Conservation (phyloP, 2,888 invertebrate species). For the Pterobdella sp. region DNA sequence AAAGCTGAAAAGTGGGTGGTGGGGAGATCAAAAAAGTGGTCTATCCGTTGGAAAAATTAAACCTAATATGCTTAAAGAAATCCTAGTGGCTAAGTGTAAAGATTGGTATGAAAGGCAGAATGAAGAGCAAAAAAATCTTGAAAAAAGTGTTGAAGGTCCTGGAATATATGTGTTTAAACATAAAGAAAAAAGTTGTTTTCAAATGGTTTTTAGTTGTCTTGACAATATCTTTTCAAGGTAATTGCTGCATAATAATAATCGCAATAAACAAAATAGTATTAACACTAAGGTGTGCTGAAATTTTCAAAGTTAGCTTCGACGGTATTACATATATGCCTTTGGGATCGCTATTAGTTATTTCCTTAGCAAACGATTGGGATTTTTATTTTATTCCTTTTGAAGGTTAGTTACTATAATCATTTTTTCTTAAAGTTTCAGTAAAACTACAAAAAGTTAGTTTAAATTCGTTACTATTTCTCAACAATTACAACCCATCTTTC, state of each 20-base stretch:
- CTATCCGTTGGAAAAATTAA: constrained; percentile 40
- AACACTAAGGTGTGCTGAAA: constrained; percentile 29
- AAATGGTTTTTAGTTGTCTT: constrained; percentile 34
- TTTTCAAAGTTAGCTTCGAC: constrained; percentile 37
- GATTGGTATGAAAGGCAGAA: constrained; percentile 35
- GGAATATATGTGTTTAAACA: constrained; percentile 39
- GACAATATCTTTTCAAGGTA: constrained; percentile 35
- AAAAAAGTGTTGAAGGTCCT: constrained; percentile 34
- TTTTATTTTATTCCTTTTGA: constrained; percentile 38
- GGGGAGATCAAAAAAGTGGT: constrained; percentile 38
- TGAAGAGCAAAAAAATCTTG: neutral
- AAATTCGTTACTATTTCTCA: neutral
- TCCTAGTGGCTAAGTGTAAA: constrained; percentile 34
- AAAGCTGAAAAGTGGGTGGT: constrained; percentile 40
- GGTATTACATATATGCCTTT: constrained; percentile 32
- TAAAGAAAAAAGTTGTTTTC: constrained; percentile 38
- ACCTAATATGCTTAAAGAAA: constrained; percentile 33
- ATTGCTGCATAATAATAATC: neutral
- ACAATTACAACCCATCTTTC: neutral
- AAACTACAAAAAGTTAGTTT: neutral
- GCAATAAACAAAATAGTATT: constrained; percentile 17
- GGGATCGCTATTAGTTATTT: constrained; percentile 36
- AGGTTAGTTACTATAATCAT: neutral
- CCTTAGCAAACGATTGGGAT: constrained; percentile 38
- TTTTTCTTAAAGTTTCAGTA: neutral